Evolutionary conservation across 1,140 invertebrate genomes (phyloP).

Genomic region (Ips nitidus): DNA sequence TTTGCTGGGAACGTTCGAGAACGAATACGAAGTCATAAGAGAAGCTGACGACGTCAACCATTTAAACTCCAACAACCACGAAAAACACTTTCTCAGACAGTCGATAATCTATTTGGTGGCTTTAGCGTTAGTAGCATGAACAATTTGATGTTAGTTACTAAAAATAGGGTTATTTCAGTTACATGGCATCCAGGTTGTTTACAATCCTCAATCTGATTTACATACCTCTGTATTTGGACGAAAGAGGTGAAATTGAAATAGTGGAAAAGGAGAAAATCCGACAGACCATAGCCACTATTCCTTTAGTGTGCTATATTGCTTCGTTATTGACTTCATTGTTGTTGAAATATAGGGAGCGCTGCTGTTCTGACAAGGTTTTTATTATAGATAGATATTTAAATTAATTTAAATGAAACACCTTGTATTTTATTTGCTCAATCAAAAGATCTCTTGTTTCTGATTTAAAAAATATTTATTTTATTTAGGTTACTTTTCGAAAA

Average conservation of each 20-base stretch:
- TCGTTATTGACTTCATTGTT: conserved; percentile 81
- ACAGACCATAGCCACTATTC: conserved; percentile 80
- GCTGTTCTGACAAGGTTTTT: conserved; percentile 48
- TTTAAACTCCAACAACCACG: conserved; percentile 27
- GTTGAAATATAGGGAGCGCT: conserved; percentile 67
- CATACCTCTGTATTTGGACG: conserved; percentile 82
- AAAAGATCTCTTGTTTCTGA: too few species aligned
- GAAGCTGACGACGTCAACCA: conserved; percentile 36
- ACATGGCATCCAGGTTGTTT: conserved; percentile 81
- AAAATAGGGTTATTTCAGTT: conserved; percentile 53
- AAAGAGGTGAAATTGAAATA: conserved; percentile 60
- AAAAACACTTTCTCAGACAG: conserved; percentile 55
- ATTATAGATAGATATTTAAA: neutral
- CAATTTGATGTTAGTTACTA: neutral
- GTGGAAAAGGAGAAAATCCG: conserved; percentile 47
- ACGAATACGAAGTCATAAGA: conserved; percentile 38
- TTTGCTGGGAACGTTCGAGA: conserved; percentile 36
- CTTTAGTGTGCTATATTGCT: conserved; percentile 79
- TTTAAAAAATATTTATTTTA: too few species aligned
- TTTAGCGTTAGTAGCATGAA: conserved; percentile 54
- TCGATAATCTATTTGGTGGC: conserved; percentile 59
- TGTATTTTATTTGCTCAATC: neutral
- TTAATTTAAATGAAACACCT: neutral
- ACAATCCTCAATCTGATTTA: conserved; percentile 85
- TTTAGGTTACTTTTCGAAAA: too few species aligned